Percentiles rank a stretch among this genome's conserved stretches.
Evolutionary conservation across 2,888 invertebrate species (phyloP).

Genomic region (Cantharis rufa): DNA sequence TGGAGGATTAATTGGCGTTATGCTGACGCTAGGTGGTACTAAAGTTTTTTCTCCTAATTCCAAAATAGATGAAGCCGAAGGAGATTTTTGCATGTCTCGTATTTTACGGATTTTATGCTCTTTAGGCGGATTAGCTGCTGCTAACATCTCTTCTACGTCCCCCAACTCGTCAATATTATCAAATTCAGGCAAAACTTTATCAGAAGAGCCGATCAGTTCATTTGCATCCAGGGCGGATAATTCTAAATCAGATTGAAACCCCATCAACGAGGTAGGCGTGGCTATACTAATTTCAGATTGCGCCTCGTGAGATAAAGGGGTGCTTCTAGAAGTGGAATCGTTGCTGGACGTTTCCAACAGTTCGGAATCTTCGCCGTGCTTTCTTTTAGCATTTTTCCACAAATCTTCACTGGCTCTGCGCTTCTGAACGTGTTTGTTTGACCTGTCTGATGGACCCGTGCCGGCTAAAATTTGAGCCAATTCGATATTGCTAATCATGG

Average conservation of each 20-base stretch:
- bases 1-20: conserved; percentile 60
- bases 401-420: conserved; percentile 67
- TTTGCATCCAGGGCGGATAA: conserved; percentile 66
- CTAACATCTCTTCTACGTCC: conserved; percentile 64
- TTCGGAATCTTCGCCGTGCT: conserved; percentile 61
- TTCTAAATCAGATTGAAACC: conserved; percentile 67
- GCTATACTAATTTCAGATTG: conserved; percentile 53
- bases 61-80: conserved; percentile 59
- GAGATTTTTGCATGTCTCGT: conserved; percentile 58
- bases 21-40: conserved; percentile 65
- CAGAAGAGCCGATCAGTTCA: conserved; percentile 59
- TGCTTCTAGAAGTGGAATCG: conserved; percentile 65
- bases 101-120: conserved; percentile 64
- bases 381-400: conserved; percentile 64
- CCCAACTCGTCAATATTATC: conserved; percentile 63
- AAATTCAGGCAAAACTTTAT: conserved; percentile 61
- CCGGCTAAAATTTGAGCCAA: conserved; percentile 50
- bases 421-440: conserved; percentile 60
- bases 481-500: conserved; percentile 48
- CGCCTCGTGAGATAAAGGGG: conserved; percentile 57
- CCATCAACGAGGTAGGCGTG: conserved; percentile 60
- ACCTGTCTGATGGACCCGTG: conserved; percentile 35
- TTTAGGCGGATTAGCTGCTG: conserved; percentile 20
- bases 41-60: conserved; percentile 56
- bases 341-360: conserved; percentile 68